These are phyloP conservation scores for Trichonephila clavata DNA, from an alignment of 1,140 invertebrate species.

Conservation along the genomic window DNA sequence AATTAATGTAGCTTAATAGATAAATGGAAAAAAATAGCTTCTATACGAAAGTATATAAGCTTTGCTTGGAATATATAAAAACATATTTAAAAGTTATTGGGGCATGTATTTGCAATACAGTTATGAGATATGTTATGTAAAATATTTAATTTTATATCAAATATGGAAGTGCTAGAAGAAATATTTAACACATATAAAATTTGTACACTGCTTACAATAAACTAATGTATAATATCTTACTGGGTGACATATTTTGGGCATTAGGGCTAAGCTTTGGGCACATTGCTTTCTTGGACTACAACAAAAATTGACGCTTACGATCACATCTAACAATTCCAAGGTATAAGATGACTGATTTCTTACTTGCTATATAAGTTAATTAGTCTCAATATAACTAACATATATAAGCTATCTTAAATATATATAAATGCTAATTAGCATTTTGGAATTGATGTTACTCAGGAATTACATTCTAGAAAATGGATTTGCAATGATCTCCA, in stretches of 20 bases:
- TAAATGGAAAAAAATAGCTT: too few species aligned
- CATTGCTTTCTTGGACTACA: neutral
- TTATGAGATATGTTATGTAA: neutral
- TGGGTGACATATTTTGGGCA: neutral
- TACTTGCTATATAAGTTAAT: neutral
- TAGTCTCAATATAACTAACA: too few species aligned
- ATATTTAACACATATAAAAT: neutral
- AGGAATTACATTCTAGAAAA: too few species aligned
- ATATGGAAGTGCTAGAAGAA: neutral
- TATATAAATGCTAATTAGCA: too few species aligned
- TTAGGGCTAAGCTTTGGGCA: neutral
- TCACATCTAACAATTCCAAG: slow-evolving; percentile 9
- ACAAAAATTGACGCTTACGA: neutral
- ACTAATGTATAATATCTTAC: neutral
- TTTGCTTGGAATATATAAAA: neutral
- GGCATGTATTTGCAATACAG: neutral
- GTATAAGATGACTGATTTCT: neutral
- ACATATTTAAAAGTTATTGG: neutral
- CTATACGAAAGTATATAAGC: too few species aligned
- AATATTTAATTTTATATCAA: slow-evolving; percentile 14
- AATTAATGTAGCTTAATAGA: too few species aligned
- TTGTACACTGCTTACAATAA: neutral
- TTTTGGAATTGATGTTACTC: too few species aligned
- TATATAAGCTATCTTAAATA: too few species aligned
- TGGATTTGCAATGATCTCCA: too few species aligned